These are phyloP conservation scores for Buathra laborator DNA, from an alignment of 2,888 invertebrate genomes.

Conservation along the genomic window DNA sequence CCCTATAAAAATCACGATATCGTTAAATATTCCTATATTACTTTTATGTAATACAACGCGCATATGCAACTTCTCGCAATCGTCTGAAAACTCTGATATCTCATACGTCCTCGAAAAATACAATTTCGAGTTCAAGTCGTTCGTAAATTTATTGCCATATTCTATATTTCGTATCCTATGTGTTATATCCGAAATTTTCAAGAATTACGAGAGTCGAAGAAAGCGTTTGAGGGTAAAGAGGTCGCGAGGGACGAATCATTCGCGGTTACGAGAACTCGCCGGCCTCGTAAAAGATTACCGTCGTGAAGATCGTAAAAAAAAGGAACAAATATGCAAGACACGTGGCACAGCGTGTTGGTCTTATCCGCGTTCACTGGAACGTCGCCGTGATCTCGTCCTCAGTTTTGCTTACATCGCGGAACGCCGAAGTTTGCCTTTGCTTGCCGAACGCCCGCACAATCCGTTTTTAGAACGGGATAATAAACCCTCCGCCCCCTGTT, in stretches of 20 bases:
- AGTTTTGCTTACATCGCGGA: constrained; percentile 1
- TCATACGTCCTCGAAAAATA: background rate
- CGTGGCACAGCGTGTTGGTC: background rate
- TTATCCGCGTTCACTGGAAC: background rate
- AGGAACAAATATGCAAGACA: background rate
- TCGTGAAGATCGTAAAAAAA: constrained; percentile 5
- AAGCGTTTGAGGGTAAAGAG: no score
- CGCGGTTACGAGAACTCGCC: background rate
- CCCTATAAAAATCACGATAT: constrained; percentile 15
- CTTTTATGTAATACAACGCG: background rate
- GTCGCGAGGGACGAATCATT: background rate
- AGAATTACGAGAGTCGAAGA: no score
- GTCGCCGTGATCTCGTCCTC: background rate
- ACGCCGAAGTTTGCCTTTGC: constrained; percentile 29
- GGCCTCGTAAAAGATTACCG: background rate
- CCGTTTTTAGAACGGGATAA: constrained; percentile 71
- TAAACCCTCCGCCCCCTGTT: constrained; percentile 56
- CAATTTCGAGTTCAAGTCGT: background rate
- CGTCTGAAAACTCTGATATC: background rate
- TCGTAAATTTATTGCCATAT: background rate
- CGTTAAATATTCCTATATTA: background rate
- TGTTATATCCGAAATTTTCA: no score
- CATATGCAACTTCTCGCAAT: background rate
- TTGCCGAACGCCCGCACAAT: constrained; percentile 29
- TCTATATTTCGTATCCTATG: background rate